phyloP scores from a whole-genome alignment of 2,113 vertebrate species.

The Potamarius usumacintae region DNA sequence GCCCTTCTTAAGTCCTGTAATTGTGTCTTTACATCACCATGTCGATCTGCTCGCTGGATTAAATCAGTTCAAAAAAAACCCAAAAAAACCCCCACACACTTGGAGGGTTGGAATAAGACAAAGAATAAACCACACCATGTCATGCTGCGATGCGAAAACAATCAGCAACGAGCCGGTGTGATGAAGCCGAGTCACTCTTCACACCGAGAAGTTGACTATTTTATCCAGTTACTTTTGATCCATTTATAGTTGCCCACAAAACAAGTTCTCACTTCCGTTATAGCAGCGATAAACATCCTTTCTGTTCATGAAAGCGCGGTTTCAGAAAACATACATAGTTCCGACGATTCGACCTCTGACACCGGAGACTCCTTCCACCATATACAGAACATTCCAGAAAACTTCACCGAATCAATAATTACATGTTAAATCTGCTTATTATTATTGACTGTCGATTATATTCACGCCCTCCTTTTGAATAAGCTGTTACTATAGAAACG shows the following conservation, averaged over 20 bases:
- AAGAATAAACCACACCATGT: neutral
- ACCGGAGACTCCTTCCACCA: neutral
- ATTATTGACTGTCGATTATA: neutral
- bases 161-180: neutral
- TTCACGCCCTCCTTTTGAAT: neutral
- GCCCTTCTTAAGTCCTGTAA: slow-evolving; percentile 11
- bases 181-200: neutral
- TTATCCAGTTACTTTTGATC: neutral
- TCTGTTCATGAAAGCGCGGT: neutral
- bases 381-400: neutral
- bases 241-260: neutral
- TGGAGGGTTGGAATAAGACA: neutral
- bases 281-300: neutral
- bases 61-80: neutral
- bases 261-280: neutral
- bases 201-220: too few relatives aligned
- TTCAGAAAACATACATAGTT: too few relatives aligned
- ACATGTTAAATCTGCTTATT: neutral
- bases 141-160: neutral
- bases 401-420: neutral
- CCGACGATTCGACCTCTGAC: neutral
- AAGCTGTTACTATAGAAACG: neutral
- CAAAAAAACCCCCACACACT: neutral
- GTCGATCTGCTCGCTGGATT: neutral
- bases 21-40: neutral